Conservation (phyloP, 1,140 invertebrate species). For the Aleiodes sp. region DNA sequence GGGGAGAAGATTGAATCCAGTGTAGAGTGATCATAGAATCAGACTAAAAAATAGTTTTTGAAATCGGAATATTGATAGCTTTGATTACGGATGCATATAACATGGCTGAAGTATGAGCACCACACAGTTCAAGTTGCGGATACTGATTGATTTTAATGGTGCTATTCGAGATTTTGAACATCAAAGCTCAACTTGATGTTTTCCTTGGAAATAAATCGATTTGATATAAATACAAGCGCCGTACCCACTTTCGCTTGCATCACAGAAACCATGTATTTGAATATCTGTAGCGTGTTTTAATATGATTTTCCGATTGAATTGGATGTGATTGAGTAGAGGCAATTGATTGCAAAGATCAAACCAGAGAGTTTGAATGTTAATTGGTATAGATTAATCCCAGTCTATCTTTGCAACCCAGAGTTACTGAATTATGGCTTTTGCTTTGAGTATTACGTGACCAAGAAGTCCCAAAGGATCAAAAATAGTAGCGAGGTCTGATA, state of each 20-base stretch:
- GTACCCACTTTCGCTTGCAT: conserved; percentile 42
- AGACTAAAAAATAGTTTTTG: neutral
- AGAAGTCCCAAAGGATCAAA: conserved; percentile 51
- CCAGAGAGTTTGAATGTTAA: conserved; percentile 35
- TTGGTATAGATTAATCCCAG: conserved; percentile 48
- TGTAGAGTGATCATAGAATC: conserved; percentile 16
- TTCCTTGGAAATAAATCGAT: conserved; percentile 23
- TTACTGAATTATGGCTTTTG: conserved; percentile 48
- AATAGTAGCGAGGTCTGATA: conserved; percentile 48
- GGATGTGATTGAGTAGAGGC: neutral
- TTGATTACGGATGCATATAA: neutral
- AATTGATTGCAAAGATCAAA: conserved; percentile 17
- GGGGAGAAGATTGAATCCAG: conserved; percentile 5
- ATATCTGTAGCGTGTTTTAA: neutral
- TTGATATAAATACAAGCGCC: conserved; percentile 39
- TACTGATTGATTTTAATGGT: conserved; percentile 45
- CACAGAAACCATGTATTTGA: conserved; percentile 46
- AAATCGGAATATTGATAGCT: neutral
- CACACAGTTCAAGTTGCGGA: conserved; percentile 43
- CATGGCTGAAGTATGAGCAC: conserved; percentile 27
- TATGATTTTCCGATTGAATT: conserved; percentile 25
- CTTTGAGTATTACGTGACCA: conserved; percentile 45
- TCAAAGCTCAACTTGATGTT: neutral
- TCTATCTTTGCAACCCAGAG: conserved; percentile 42
- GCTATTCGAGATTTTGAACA: conserved; percentile 45